Conservation (phyloP, 2,797 vertebrate genomes). For the Psittacula derbiana region DNA sequence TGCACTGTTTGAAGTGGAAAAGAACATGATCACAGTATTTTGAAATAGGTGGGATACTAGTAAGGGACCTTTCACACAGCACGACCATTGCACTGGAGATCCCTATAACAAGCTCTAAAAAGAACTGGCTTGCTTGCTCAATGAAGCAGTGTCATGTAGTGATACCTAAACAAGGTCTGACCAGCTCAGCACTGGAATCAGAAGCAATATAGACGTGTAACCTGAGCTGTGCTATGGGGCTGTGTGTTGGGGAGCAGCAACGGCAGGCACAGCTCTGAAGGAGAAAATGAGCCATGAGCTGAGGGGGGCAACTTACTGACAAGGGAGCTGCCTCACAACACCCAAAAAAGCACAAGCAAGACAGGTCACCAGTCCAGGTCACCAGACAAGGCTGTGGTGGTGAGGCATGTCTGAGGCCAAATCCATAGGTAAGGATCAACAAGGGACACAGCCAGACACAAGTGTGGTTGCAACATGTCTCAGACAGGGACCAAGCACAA, state of each 20-base stretch:
- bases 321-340: neutral
- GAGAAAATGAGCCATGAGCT: neutral
- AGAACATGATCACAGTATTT: neutral
- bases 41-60: neutral
- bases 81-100: neutral
- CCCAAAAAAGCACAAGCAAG: neutral
- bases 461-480: neutral
- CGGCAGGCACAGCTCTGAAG: neutral
- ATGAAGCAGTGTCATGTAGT: neutral
- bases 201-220: neutral
- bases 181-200: neutral
- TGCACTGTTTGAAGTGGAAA: neutral
- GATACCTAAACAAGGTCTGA: neutral
- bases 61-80: neutral
- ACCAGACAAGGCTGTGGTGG: neutral
- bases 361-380: neutral
- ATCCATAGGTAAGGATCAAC: neutral
- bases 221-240: neutral
- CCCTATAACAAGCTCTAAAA: neutral
- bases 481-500: neutral
- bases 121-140: neutral
- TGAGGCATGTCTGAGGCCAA: neutral
- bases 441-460: rapidly evolving
- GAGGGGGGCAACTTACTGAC: neutral
- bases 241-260: neutral